These are phyloP conservation scores for Agrypnia vestita DNA, from an alignment of 1,140 invertebrate genomes.

Conservation along the genomic window DNA sequence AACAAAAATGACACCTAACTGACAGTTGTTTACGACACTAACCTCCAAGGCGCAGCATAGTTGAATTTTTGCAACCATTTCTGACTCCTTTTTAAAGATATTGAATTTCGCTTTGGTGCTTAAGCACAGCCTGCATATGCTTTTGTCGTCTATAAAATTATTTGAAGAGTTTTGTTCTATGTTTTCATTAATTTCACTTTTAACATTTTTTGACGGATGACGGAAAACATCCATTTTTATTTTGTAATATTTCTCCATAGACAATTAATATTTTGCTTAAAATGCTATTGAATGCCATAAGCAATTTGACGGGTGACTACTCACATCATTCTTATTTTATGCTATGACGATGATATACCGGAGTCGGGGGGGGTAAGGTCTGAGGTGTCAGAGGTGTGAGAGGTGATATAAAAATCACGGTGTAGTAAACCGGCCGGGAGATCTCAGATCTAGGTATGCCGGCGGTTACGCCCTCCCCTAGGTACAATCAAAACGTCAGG, in stretches of 20 bases:
- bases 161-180: not conserved
- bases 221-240: constrained; percentile 24
- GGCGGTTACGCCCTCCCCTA: no score
- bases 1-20: not conserved
- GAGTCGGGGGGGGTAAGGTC: no score
- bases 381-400: no score
- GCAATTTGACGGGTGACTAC: no score
- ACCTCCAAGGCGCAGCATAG: constrained; percentile 47
- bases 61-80: constrained; percentile 27
- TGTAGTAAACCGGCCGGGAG: no score
- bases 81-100: constrained; percentile 40
- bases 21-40: constrained; percentile 41
- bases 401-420: no score
- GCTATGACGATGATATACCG: no score
- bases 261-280: not conserved
- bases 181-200: constrained; percentile 18
- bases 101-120: constrained; percentile 5
- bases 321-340: no score
- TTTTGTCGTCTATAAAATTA: not conserved
- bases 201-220: not conserved
- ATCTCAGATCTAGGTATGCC: no score
- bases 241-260: not conserved
- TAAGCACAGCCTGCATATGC: constrained; percentile 36
- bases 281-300: no score
- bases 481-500: no score